Base-by-base conservation (phyloP, 2,113 vertebrate genomes). In the Potamarius usumacintae region DNA sequence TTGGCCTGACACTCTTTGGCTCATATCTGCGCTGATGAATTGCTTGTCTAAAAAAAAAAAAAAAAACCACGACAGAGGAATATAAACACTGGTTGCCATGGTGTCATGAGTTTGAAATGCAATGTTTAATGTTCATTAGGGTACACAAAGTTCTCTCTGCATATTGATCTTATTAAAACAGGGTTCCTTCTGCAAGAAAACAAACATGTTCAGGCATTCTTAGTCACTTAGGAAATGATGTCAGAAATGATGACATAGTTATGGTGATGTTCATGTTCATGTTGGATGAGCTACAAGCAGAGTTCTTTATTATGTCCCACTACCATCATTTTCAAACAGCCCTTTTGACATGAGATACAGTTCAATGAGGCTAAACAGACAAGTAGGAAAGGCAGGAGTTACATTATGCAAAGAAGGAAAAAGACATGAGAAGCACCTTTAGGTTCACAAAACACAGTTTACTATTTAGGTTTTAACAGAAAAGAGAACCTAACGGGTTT, bases 21-120 rank as follows among this genome's bases (percentile, higher is more conserved):
- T 71, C 52, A 80, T 72, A 7, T 72, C 30, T 67, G 42, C 1
- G 4, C 65, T 85, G n/a, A 88, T 71, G 52, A 77, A 85, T 27
- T 30, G 83, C 53, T 22, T 81, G 57, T 62, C 25, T 82, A 63
- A 81, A 87, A 4, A 69, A 74, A 63, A 82, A 87, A 63, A 69
- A 62, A 4, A 34, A 34, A 34, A n/a, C 34, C 34, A 42, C 9
- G 48, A 71, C 25, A n/a, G 8, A 63, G 34, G 63, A 81, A 34
- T 82, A 84, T 86, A 90, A 88, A 90, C 82, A 85, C 77, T 78
- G 77, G 89, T 89, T 86, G 34, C 87, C 85, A 90, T 90, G 82
- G 87, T 58, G 77, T 87, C 25, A n/a, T 78, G 79, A 58, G 65
- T 71, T 65, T 85, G 81, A 83, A 65, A 88, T 57, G 27, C 86